phyloP scores from a whole-genome alignment of 2,113 vertebrate genomes.

The Leuciscus idus region DNA sequence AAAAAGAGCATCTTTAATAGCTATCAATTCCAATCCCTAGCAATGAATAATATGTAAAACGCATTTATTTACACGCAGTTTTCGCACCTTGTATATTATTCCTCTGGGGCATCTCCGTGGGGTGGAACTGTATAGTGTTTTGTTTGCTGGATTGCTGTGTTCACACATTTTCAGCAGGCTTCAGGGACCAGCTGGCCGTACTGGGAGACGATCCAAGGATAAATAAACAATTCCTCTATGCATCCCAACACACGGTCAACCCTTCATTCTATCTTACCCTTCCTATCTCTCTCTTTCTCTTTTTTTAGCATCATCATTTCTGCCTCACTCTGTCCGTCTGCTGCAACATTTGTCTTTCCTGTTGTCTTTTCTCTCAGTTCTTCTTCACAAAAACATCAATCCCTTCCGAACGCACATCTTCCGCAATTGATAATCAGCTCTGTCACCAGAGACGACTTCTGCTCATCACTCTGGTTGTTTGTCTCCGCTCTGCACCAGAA shows the following conservation, averaged over 20 bases:
- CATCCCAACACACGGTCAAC: slow-evolving; percentile 36
- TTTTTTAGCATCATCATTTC: slow-evolving; percentile 10
- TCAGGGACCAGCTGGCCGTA: slow-evolving; percentile 54
- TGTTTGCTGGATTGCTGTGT: slow-evolving; percentile 50
- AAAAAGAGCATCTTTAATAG: neutral
- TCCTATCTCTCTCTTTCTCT: neutral
- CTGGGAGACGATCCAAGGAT: slow-evolving; percentile 54
- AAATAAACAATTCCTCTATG: slow-evolving; percentile 48
- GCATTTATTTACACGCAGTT: neutral
- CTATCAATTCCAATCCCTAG: neutral
- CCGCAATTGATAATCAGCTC: slow-evolving; percentile 1
- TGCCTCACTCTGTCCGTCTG: slow-evolving; percentile 22
- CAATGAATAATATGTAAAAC: neutral
- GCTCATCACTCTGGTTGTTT: slow-evolving; percentile 29
- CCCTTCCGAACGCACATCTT: neutral
- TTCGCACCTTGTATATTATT: neutral
- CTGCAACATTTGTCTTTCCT: slow-evolving; percentile 28
- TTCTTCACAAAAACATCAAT: slow-evolving; percentile 15
- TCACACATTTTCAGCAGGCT: slow-evolving; percentile 56
- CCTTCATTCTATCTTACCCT: slow-evolving; percentile 10
- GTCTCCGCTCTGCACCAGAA: neutral
- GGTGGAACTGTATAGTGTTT: neutral
- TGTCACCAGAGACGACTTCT: slow-evolving; percentile 12
- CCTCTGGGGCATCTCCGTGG: neutral
- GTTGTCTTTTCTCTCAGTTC: neutral